Evolutionary conservation across 37 sponge, comb jelly and placozoan genomes (phyloP).

Genomic region (Oopsacas minuta): DNA sequence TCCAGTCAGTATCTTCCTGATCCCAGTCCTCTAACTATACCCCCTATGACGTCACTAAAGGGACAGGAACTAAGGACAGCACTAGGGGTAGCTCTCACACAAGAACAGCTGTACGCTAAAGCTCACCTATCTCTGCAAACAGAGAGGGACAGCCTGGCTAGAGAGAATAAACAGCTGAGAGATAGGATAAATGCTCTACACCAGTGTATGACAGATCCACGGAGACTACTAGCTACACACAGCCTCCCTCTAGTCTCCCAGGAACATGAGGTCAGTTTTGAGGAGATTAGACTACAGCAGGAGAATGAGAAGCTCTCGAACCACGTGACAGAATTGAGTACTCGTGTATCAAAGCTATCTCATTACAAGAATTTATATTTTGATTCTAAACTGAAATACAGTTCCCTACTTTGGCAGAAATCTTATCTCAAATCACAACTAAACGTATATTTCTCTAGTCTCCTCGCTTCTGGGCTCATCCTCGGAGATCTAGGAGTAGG

Average conservation of each 20-base stretch:
- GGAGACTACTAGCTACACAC: not conserved
- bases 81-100: not conserved
- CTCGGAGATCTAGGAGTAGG: not conserved
- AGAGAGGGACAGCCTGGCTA: not conserved
- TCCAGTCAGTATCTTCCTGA: not conserved
- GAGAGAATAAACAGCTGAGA: not conserved
- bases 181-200: not conserved
- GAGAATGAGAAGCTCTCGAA: not conserved
- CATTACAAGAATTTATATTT: not conserved
- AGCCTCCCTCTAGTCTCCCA: not conserved
- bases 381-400: not conserved
- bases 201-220: not conserved
- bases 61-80: not conserved
- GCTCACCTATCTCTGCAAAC: conserved; percentile 10
- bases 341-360: not conserved
- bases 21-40: not conserved
- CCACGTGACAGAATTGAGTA: not conserved
- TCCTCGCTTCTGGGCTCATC: not conserved
- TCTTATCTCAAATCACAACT: not conserved
- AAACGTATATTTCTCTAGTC: not conserved
- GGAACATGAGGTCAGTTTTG: not conserved
- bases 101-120: not conserved
- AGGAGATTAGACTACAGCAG: not conserved
- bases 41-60: conserved; percentile 3
- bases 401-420: not conserved